These are phyloP conservation scores for Vidua chalybeata DNA, from an alignment of 2,113 vertebrate species.

Conservation along the genomic window DNA sequence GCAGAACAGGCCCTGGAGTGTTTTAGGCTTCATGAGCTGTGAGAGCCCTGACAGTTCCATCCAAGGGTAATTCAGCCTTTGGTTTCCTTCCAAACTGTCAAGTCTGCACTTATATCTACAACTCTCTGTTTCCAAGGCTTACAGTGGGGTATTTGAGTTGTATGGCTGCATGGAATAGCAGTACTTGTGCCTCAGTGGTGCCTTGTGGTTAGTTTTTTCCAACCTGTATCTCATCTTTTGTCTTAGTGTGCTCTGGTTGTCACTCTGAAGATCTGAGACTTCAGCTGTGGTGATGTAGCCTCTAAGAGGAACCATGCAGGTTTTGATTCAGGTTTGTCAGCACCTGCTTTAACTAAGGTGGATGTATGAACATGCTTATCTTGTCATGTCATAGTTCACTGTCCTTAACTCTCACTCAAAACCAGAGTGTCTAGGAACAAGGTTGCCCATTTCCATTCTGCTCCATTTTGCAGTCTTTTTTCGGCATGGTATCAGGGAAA, in stretches of 20 bases:
- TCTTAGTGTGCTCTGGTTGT: not conserved
- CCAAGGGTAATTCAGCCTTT: not conserved
- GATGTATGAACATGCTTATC: not conserved
- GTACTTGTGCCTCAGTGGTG: not conserved
- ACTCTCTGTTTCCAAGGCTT: not conserved
- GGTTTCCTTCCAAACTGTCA: not conserved
- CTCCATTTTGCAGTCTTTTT: not conserved
- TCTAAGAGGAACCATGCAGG: not conserved
- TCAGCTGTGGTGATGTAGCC: not conserved
- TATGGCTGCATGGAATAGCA: not conserved
- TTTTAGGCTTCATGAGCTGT: not conserved
- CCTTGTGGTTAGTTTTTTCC: not conserved
- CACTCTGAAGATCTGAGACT: not conserved
- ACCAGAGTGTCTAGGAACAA: not conserved
- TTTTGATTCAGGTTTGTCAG: not conserved
- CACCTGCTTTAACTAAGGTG: not conserved
- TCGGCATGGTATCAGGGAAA: not conserved
- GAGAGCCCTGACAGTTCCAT: not conserved
- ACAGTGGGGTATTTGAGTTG: not conserved
- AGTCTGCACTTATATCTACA: not conserved
- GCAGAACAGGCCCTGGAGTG: not conserved
- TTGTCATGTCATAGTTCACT: not conserved
- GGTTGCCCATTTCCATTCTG: not conserved
- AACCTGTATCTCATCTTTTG: not conserved
- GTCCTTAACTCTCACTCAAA: not conserved